These are phyloP conservation scores for Myodes glareolus DNA, from an alignment of 2,113 vertebrate species.

Conservation along the genomic window DNA sequence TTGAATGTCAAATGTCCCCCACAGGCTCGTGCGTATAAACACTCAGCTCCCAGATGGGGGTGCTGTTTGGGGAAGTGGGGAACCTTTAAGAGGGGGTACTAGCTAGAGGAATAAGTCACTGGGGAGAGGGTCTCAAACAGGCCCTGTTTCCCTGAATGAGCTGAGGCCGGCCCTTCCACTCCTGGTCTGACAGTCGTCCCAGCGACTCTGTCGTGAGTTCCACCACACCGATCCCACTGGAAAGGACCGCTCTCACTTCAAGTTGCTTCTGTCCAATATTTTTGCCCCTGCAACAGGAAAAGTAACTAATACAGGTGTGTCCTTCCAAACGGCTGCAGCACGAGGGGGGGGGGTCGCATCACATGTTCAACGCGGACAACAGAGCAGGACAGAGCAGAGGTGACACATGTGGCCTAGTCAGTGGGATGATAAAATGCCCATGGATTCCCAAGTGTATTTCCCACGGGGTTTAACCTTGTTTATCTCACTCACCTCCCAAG, in stretches of 20 bases:
- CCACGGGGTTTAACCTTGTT: neutral
- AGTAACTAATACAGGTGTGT: neutral
- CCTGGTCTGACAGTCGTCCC: neutral
- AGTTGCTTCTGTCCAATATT: neutral
- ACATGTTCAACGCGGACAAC: neutral
- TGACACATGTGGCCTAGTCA: rapidly evolving
- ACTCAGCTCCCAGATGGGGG: neutral
- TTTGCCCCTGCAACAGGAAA: neutral
- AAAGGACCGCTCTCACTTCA: neutral
- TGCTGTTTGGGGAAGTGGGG: neutral
- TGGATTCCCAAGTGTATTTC: neutral
- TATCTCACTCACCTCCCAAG: too few species aligned
- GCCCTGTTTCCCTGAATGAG: neutral
- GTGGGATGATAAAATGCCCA: neutral
- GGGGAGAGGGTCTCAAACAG: neutral
- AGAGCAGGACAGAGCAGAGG: neutral
- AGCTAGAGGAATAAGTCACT: neutral
- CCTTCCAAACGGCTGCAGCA: neutral
- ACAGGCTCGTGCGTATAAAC: neutral
- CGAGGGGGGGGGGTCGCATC: neutral
- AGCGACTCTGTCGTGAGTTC: neutral
- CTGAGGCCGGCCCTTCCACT: neutral
- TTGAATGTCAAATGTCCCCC: neutral
- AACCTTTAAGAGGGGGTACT: neutral
- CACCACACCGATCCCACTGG: too few species aligned